Evolutionary conservation across 2,113 vertebrate species (phyloP), one percentile per base, ranked within the genome.

Genomic region (Eudyptes chrysolophus): DNA sequence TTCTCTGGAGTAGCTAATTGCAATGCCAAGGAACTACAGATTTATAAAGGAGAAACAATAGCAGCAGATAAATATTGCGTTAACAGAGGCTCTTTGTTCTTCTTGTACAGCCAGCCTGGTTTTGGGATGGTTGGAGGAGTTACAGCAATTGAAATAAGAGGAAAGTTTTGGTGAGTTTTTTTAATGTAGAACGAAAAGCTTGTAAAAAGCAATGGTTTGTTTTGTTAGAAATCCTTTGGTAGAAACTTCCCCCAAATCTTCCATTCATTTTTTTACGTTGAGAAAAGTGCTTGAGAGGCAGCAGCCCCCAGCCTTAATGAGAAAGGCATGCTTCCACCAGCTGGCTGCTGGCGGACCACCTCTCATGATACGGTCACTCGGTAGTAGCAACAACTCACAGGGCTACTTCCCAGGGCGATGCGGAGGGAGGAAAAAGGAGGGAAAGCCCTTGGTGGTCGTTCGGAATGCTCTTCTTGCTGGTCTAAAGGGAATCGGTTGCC

Each of bases 1-100:
- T 97, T 95, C 89, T 97, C 62, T 89, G 78, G 81, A 95, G 93
- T 72, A 83, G 96, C 91, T 97, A 95, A 96, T 97, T 97, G 95
- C 94, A 89, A 86, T 92, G 70, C 92, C 87, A 85, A 91, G 84
- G 81, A 96, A 77, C 94, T 92, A 74, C 84, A 87, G 75, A 82
- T 93, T 96, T 96, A 79, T 91, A 93, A 95, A 87, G 87, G 49
- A 70, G 87, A 93, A 96, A 96, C 91, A 96, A 96, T 83, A 92
- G 74, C 54, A 77, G 89, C 29, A 90, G 91, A 83, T 94, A 96
- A 96, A 96, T 87, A 87, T 52, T 94, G 58, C 0, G 1, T 80
- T 91, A 92, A 83, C 54, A 80, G 87, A 58, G 70, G 16, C 54
- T 87, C 81, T 97, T 96, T 95, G 74, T 97, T 96, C 91, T 76